Base-by-base conservation (phyloP, 2,888 invertebrate species). In the Caenorhabditis wallacei region DNA sequence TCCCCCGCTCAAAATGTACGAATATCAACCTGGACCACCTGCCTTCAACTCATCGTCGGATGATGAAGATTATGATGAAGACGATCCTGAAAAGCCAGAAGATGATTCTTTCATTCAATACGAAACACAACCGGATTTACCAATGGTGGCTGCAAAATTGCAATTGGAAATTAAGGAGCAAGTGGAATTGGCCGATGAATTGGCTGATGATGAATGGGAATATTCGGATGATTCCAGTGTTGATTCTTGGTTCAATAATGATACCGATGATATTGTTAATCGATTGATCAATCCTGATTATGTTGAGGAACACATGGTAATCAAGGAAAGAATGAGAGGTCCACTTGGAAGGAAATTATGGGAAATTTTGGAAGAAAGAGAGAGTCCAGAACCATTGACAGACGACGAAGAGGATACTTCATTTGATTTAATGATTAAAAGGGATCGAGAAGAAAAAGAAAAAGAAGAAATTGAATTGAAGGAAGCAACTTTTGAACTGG, bases 171-270 rank as follows among this genome's bases (percentile, higher is more conserved):
- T 61, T 7, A 46, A 51, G 24, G 59, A 54, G 20, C 16, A 51
- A 20, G 2, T 54, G 8, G 43, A 51, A 5, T 4, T 20, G n/a
- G 66, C 53, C 13, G 64, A 64, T 20, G 16, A 53, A 37, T 2
- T 37, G 22, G 51, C 22, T 16, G 71, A 79, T 26, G 71, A 64
- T 0, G 71, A 79, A 3, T 79, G 79, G 79, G 57, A 79, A 18
- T 79, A 79, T 57, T 79, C 71, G 0, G 81, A 81, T 48, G 69
- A 75, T 18, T 70, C 81, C 2, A 69, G 61, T 30, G 64, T 81
- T 13, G 48, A 64, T 18, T 54, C 69, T 1, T 81, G 81, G 81
- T 81, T 68, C 22, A 26, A 64, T 13, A 22, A 57, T 11, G 69
- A 70, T 8, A 18, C 24, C 1, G 80, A 80, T 30, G 66, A 74